phyloP scores from a whole-genome alignment of 2,113 vertebrate species.

The Herpailurus yagouaroundi region DNA sequence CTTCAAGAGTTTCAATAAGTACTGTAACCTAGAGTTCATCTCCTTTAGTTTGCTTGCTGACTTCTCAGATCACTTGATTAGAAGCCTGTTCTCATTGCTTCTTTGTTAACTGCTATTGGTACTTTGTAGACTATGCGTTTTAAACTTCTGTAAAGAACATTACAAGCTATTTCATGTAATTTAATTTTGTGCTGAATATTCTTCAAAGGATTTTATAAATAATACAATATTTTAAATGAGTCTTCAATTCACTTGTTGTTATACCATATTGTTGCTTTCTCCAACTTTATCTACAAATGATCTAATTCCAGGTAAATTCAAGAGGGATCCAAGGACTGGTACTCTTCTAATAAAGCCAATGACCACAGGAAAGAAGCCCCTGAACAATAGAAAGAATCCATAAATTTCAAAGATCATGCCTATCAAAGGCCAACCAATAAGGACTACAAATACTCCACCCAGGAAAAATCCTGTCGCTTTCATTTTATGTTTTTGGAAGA shows the following conservation, averaged over 20 bases:
- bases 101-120: constrained; percentile 80
- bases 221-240: constrained; percentile 87
- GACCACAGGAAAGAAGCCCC: constrained; percentile 98
- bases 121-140: constrained; percentile 81
- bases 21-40: constrained; percentile 68
- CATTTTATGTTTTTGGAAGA: constrained; percentile 99
- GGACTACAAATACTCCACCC: constrained; percentile 96
- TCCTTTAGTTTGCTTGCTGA: constrained; percentile 78
- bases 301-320: constrained; percentile 98
- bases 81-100: constrained; percentile 79
- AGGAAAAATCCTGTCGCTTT: constrained; percentile 98
- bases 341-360: constrained; percentile 98
- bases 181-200: constrained; percentile 88
- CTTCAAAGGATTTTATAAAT: constrained; percentile 88
- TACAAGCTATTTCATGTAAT: constrained; percentile 85
- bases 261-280: constrained; percentile 99
- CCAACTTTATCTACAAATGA: constrained; percentile 95
- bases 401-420: constrained; percentile 98
- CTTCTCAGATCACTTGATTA: constrained; percentile 75
- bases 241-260: constrained; percentile 87
- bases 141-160: constrained; percentile 86
- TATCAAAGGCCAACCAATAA: constrained; percentile 97
- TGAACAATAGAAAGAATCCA: constrained; percentile 98
- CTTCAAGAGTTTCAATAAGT: constrained; percentile 70
- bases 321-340: constrained; percentile 95